Conservation (phyloP, 2,113 vertebrate genomes). For the Anarhynchus alexandrinus region DNA sequence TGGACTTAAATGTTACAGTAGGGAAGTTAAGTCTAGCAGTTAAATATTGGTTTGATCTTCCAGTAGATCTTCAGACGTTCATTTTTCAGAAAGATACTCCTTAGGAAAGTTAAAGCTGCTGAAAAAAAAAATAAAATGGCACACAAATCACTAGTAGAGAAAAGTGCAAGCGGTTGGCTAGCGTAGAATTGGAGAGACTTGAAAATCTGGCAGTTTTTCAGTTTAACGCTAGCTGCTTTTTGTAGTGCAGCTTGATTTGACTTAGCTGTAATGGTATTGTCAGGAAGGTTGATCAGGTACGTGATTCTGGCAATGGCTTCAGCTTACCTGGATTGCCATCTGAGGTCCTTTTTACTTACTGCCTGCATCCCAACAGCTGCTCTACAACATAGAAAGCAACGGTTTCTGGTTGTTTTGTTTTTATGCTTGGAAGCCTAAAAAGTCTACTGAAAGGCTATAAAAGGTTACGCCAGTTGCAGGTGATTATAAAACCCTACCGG, state of each 20-base stretch:
- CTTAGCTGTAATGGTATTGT: not conserved
- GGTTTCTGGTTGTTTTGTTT: not conserved
- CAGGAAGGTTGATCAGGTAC: not conserved
- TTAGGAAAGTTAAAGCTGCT: not conserved
- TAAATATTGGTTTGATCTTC: not conserved
- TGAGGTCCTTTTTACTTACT: not conserved
- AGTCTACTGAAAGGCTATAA: not conserved
- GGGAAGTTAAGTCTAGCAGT: not conserved
- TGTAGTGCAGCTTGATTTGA: not conserved
- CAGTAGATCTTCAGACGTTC: not conserved
- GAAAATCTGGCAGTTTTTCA: not conserved
- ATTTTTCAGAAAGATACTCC: not conserved
- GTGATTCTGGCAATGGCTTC: not conserved
- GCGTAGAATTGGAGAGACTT: not conserved
- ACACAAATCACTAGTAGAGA: not conserved
- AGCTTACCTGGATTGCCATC: not conserved
- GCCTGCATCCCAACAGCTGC: not conserved
- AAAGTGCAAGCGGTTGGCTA: not conserved
- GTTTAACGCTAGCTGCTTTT: not conserved
- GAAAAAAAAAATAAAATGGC: not conserved
- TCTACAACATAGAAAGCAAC: not conserved
- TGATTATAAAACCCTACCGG: not conserved
- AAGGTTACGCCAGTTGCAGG: not conserved
- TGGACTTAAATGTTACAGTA: not conserved
- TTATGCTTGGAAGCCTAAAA: not conserved